Evolutionary conservation across 2,888 invertebrate species (phyloP), one percentile per base, ranked within the genome.

Genomic region (Melinopterus prodromus): DNA sequence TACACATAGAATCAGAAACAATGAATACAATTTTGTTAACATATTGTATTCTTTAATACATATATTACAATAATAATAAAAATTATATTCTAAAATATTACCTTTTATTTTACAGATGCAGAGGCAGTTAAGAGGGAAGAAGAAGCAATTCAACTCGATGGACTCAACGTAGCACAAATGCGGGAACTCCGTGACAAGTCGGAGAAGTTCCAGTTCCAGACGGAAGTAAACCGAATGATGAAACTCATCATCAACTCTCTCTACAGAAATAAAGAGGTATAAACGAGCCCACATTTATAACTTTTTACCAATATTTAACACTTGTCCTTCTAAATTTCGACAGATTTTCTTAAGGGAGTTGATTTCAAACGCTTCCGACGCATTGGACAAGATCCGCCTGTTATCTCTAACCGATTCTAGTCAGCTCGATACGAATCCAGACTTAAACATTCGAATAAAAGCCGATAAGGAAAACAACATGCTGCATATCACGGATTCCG

Each of bases 151-250:
- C 96, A 97, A 87, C 90, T 99, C 78, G 99, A 99, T 91, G 97
- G 97, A 3, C 91, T 99, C 80, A 99, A 96, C 91, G 97, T 97
- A 16, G 96, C 98, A 16, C 97, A 99, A 90, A 91, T 98, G 88
- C 97, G 96, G 85, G 97, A 99, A 90, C 90, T 99, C 72, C 91
- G 96, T 81, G 97, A 97, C 75, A 95, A 95, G 87, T 94, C 98
- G 0, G 95, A 97, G 88, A 97, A 96, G 88, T 95, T 93, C 88
- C 93, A 94, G 36, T 99, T 99, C 92, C 97, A 99, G 91, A 98
- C 99, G 0, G 99, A 99, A 91, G 99, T 99, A 71, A 98, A 98
- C 91, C 95, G 99, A 80, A 99, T 99, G 98, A 99, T 99, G 99
- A 99, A 99, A 90, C 93, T 99, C 81, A 99, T 99, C 90, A 99